Base-by-base conservation (phyloP, 64 coral and sea anemone genomes). In the Montipora cactus region DNA sequence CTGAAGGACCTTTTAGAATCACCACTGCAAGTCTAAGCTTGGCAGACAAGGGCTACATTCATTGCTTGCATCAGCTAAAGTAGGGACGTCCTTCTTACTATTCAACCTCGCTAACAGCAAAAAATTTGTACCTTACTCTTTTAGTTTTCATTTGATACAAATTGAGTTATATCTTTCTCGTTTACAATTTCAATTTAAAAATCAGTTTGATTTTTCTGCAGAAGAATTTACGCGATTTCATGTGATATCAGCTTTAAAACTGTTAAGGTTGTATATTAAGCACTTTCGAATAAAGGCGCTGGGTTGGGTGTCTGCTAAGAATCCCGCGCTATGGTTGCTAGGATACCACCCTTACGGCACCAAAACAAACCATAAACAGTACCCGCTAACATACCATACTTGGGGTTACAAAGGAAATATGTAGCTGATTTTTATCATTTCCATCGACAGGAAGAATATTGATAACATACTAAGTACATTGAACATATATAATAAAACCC, bases 311-410 rank as follows among this genome's bases (percentile, higher is more conserved):
- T 71, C 68, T 71, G 68, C 20, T 71, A 7, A 23, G 68, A 71
- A 71, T 71, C 8, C 68, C 5, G 21, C 19, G 10, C 14, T 19
- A 57, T 8, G 20, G 20, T 71, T 71, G 68, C 79, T 61, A 59
- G 23, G 79, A 61, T 81, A 81, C 79, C 52, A 81, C 19, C n/a
- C 4, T 0, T 25, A 15, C 11, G n/a, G 14, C 79, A 15, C 21
- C 79, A 81, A 81, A 81, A 81, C 79, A 81, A 61, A 81, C 53
- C 22, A 81, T 61, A 59, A 59, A 81, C 79, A 61, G 6, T 14
- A 52, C 8, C 5, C 53, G 37, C 52, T 28, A 4, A 59, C 15
- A 11, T 81, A 53, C 68, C 50, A 58, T 81, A 61, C 57, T 13
- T 37, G 55, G 53, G 1, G 61, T 7, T 25, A 12, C 1, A 23